Percentiles rank a stretch among this genome's conserved stretches.
These are phyloP conservation scores for Leptodactylus fallax DNA, from an alignment of 2,797 vertebrate species.

Conservation along the genomic window DNA sequence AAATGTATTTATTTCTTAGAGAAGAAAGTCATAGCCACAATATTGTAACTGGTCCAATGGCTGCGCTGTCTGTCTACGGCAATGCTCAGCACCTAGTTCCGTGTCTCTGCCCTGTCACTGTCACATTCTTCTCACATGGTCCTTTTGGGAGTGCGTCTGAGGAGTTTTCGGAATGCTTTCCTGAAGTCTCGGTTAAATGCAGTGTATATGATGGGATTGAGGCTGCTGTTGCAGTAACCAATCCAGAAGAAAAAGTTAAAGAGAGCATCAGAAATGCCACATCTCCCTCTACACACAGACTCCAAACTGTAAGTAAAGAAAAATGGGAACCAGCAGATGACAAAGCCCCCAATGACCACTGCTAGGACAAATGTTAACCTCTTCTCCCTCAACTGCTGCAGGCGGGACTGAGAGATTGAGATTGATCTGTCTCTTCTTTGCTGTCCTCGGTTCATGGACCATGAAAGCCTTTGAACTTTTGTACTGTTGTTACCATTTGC, in stretches of 20 bases:
- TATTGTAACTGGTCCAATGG: background rate
- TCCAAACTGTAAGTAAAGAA: constrained; percentile 91
- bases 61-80: too few species aligned
- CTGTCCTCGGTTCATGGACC: fast-evolving
- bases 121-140: constrained; percentile 7
- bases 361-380: constrained; percentile 89
- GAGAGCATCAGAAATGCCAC: constrained; percentile 81
- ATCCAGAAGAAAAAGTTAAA: constrained; percentile 96
- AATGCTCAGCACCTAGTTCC: background rate
- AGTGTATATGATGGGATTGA: constrained; percentile 94
- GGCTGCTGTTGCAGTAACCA: constrained; percentile 92
- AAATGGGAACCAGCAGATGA: constrained; percentile 94
- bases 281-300: constrained; percentile 84
- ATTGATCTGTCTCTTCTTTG: constrained; percentile 67
- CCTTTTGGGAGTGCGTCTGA: constrained; percentile 26
- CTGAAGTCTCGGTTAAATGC: constrained; percentile 94
- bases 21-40: background rate
- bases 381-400: constrained; percentile 78
- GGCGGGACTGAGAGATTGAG: constrained; percentile 66
- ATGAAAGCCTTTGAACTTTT: constrained; percentile 16
- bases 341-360: constrained; percentile 88
- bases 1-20: constrained; percentile 4
- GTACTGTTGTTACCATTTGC: background rate
- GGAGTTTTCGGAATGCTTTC: constrained; percentile 82
- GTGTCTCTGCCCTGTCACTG: too few species aligned